phyloP scores from a whole-genome alignment of 2,113 vertebrate species.

The Parotia lawesii region DNA sequence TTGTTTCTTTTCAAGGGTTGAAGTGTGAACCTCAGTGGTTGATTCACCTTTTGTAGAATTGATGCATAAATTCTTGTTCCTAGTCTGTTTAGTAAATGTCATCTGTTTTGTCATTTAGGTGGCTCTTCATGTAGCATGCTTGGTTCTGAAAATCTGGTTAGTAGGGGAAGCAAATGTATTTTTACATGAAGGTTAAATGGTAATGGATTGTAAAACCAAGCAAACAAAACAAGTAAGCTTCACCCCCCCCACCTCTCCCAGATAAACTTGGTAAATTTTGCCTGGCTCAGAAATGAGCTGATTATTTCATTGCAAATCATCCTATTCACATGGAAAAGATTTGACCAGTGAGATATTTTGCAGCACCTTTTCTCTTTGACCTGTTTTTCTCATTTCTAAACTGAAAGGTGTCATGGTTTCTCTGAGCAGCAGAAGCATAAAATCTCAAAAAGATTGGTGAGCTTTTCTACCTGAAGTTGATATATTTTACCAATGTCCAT shows the following conservation, averaged over 20 bases:
- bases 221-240: background rate
- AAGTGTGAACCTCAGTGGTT: background rate
- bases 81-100: background rate
- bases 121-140: background rate
- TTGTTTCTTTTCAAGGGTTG: background rate
- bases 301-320: background rate
- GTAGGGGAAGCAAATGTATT: background rate
- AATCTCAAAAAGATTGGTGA: background rate
- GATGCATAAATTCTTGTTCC: background rate
- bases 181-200: background rate
- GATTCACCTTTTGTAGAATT: slow-evolving; percentile 15
- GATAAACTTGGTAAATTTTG: background rate
- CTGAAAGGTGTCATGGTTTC: background rate
- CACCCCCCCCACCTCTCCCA: background rate
- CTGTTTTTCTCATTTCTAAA: background rate
- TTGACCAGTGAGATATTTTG: background rate
- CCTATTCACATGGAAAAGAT: background rate
- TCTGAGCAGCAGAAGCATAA: background rate
- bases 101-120: background rate
- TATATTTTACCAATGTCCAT: background rate
- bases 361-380: background rate
- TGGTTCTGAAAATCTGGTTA: background rate
- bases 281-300: background rate
- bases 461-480: background rate
- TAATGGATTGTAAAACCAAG: background rate